Percentiles rank a stretch among this genome's conserved stretches.
These are phyloP conservation scores for Apodemus sylvaticus DNA, from an alignment of 2,113 vertebrate genomes.

Conservation along the genomic window DNA sequence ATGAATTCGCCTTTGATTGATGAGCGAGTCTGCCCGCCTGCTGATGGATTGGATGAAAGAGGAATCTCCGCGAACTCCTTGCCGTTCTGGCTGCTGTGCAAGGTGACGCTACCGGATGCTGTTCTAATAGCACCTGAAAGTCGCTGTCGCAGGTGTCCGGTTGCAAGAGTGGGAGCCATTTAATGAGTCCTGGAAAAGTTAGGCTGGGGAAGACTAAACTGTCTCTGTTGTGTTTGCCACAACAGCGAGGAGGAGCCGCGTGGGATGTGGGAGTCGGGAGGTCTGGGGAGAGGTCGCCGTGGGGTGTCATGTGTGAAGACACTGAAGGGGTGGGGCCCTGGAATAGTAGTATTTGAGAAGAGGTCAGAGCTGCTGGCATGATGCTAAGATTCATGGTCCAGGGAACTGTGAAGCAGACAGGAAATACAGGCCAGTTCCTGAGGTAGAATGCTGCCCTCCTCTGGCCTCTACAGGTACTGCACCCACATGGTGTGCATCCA, in stretches of 20 bases:
- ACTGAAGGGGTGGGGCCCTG: no score
- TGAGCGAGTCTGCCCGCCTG: background rate
- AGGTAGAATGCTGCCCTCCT: background rate
- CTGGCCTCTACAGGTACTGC: background rate
- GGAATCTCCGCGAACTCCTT: background rate
- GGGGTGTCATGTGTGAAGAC: background rate
- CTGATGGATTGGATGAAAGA: background rate
- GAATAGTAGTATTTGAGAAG: background rate
- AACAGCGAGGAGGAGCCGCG: background rate
- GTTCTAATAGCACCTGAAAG: background rate
- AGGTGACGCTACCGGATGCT: background rate
- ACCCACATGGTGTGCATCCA: background rate
- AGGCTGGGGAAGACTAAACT: background rate
- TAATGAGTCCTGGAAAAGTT: no score
- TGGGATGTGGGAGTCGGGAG: no score
- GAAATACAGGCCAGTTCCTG: background rate
- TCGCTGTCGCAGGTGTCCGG: background rate
- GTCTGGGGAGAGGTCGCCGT: background rate
- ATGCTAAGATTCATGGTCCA: no score
- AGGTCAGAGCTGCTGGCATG: background rate
- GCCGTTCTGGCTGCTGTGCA: background rate
- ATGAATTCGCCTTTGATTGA: background rate
- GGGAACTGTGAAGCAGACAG: background rate
- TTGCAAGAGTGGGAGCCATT: background rate
- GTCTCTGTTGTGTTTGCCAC: background rate